These are phyloP conservation scores for Burhinus bistriatus DNA, from an alignment of 2,113 vertebrate genomes.

Conservation along the genomic window DNA sequence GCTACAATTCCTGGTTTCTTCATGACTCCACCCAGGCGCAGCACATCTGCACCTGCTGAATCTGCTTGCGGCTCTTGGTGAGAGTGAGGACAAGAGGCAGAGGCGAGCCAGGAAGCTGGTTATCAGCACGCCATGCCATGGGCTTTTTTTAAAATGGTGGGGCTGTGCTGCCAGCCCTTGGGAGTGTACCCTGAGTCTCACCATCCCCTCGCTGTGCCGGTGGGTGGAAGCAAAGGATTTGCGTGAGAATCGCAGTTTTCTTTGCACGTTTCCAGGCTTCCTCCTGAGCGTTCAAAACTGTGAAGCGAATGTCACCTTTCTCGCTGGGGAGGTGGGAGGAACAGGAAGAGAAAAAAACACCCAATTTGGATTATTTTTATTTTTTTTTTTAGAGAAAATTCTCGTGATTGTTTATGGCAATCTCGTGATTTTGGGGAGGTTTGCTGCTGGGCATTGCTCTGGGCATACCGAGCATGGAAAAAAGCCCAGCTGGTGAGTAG, in stretches of 20 bases:
- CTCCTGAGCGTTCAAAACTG: neutral
- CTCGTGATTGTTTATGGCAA: neutral
- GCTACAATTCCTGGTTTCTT: neutral
- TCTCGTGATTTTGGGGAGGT: neutral
- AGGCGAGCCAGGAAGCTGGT: neutral
- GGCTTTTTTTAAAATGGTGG: neutral
- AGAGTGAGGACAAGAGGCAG: neutral
- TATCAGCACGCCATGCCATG: neutral
- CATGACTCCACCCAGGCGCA: neutral
- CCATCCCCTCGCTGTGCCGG: neutral
- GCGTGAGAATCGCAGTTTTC: conserved; percentile 7
- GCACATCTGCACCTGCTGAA: neutral
- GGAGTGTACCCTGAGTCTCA: neutral
- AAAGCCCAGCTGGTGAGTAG: neutral
- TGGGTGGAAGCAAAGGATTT: neutral
- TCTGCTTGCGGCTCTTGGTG: neutral
- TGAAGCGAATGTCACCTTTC: neutral
- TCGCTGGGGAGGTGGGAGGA: neutral
- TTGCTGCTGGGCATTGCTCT: neutral
- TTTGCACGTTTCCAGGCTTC: conserved; percentile 11
- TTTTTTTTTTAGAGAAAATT: neutral
- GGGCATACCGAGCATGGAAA: neutral
- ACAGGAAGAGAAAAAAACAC: neutral
- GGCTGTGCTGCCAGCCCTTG: neutral
- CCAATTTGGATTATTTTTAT: neutral